Base-by-base conservation (phyloP, 2,888 invertebrate genomes). In the Idaea aversata region DNA sequence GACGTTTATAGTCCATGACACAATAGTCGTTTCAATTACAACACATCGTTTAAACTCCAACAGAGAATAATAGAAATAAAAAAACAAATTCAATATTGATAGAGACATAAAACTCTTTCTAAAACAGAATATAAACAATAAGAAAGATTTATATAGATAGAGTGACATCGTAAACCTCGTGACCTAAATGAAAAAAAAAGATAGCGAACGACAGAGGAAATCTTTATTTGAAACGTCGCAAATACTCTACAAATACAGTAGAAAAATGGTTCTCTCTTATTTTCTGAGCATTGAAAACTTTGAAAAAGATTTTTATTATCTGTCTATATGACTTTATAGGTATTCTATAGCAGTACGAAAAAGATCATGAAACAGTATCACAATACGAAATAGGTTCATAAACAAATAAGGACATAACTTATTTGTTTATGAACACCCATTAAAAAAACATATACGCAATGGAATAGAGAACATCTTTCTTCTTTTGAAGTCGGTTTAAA, bases 131-230 rank as follows among this genome's bases (percentile, higher is more conserved):
- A 38, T 38, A 10, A 47, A 88, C 84, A 87, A 80, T 74, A 79
- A 47, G 47, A 47, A 79, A 47, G 47, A 47, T 5, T 47, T 80
- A 82, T 85, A 83, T 81, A 78, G 83, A 81, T 82, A 76, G 84
- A 84, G 86, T 81, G 84, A 86, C 88, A 88, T 87, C 87, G 85
- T 88, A 88, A 88, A 88, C 86, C 85, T 83, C 81, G 72, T 87
- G 84, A 88, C 88, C 88, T 81, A 81, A 78, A 86, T 88, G 78
- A 83, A 84, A 34, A 83, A 84, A 34, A 25, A 59, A 25, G 34
- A 59, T 63, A 61, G 63, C 62, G 64, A 72, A 69, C 71, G 71
- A 62, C 68, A 47, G 13, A 47, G 47, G 47, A 10, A 47, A 59
- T 16, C 59, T 59, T 59, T 59, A 59, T 34, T 59, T 59, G 16